phyloP scores from a whole-genome alignment of 2,888 invertebrate genomes.

The Iphiclides podalirius region DNA sequence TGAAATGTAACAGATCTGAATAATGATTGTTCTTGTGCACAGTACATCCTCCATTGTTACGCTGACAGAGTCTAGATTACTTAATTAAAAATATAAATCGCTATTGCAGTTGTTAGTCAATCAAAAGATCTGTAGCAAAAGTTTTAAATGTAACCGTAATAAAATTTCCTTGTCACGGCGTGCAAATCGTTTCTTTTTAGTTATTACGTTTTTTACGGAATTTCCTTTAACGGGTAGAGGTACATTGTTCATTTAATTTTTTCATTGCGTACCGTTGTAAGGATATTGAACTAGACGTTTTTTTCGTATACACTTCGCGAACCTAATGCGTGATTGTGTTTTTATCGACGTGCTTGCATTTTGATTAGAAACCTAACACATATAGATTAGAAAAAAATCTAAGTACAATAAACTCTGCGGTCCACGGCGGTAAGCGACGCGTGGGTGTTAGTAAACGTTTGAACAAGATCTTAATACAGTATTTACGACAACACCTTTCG shows the following conservation, averaged over 20 bases:
- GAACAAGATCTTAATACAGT: background rate
- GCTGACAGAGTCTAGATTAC: conserved; percentile 19
- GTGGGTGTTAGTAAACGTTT: conserved; percentile 16
- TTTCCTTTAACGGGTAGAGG: conserved; percentile 48
- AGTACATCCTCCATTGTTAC: background rate
- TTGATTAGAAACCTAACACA: conserved; percentile 2
- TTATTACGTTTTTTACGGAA: conserved; percentile 35
- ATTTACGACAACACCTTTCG: background rate
- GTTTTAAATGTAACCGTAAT: too few species aligned
- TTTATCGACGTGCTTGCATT: conserved; percentile 3
- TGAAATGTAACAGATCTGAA: conserved; percentile 34
- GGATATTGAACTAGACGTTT: conserved; percentile 36
- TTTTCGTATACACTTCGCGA: conserved; percentile 22
- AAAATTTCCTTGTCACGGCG: conserved; percentile 1
- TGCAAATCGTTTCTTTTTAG: conserved; percentile 24
- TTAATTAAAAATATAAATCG: conserved; percentile 5
- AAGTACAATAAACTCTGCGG: conserved; percentile 16
- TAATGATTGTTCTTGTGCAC: conserved; percentile 25
- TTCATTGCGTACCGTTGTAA: conserved; percentile 30
- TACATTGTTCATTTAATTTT: conserved; percentile 41
- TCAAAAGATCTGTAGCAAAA: too few species aligned
- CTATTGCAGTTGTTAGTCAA: conserved; percentile 2
- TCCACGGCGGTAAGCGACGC: conserved; percentile 10
- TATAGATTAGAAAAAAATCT: conserved; percentile 13
- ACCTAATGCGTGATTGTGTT: conserved; percentile 4